phyloP scores from a whole-genome alignment of 92 coral and sea anemone species.

The Umimayanthus chanpuru region DNA sequence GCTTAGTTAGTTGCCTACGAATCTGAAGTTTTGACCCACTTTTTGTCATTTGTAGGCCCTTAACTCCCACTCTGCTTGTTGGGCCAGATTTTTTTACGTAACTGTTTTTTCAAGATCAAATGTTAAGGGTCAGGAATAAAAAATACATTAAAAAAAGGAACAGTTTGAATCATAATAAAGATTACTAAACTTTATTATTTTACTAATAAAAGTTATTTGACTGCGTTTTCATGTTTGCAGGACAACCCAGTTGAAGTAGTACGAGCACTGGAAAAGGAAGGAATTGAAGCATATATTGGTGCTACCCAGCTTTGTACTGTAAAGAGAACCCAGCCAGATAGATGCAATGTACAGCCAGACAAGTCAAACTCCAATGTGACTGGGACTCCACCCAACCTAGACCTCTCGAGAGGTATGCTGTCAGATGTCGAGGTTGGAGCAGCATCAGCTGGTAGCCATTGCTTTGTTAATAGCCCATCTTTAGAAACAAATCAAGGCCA shows the following conservation, averaged over 20 bases:
- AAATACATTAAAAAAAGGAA: no score
- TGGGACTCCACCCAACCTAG: not conserved
- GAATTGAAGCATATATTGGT: slow-evolving; percentile 86
- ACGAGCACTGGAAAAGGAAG: slow-evolving; percentile 79
- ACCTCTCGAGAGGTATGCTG: slow-evolving; percentile 7
- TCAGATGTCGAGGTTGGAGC: slow-evolving; percentile 33
- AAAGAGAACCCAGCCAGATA: slow-evolving; percentile 48
- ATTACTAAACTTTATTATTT: no score
- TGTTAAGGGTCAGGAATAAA: no score
- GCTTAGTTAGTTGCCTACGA: no score
- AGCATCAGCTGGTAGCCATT: slow-evolving; percentile 13
- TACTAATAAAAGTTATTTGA: no score
- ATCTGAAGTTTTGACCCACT: no score
- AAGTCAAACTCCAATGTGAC: not conserved
- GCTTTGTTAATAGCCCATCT: slow-evolving; percentile 12
- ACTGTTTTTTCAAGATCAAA: no score
- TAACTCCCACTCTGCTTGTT: no score
- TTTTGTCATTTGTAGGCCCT: no score
- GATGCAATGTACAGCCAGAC: slow-evolving; percentile 1
- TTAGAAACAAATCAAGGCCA: not conserved
- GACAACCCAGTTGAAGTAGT: slow-evolving; percentile 88
- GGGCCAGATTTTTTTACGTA: no score
- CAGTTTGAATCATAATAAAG: no score
- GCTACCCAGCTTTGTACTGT: slow-evolving; percentile 93
- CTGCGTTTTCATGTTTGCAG: slow-evolving; percentile 32